Evolutionary conservation across 2,888 invertebrate species (phyloP), one percentile per base, ranked within the genome.

Genomic region (Scaptomyza tumidula): DNA sequence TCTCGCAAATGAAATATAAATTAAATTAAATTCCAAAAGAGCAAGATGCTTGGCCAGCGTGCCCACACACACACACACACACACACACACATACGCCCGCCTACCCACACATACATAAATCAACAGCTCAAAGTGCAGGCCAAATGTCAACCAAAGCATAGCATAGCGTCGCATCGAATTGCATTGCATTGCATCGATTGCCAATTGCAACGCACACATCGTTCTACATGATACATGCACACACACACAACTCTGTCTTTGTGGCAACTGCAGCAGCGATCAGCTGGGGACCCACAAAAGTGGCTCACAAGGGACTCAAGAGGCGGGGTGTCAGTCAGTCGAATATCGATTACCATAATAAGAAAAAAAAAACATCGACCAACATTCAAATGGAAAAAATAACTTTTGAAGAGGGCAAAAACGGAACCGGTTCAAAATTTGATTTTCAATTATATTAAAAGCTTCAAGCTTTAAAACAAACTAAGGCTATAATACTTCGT

Each of bases 21-120:
- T 85, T 88, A 78, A 88, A 88, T 85, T 85, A 83, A 86, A 75
- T 80, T 86, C 70, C 71, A 73, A 87, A 74, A 79, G 80, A 65
- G 77, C 63, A 80, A 80, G 72, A 70, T 78, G 66, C 72, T 69
- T 58, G 66, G 57, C 64, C 59, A 55, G 48, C 68, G 14, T 5
- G 3, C 9, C 0, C 9, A 41, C 39, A 41, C 14, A 14, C 14
- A 2, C 9, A 41, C 39, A 41, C 14, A 14, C 14, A n/a, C 13
- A 6, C 2, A 37, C n/a, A 14, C 39, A 14, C 39, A 14, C 16
- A 16, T 1, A 3, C 16, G 9, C 41, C 3, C 10, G 1, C 16
- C 1, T 3, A 16, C 60, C 53, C 53, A 48, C 68, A 69, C 66
- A 79, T 79, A 71, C 80, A 80, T 77, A 75, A 84, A 80, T 84